Percentiles rank a stretch among this genome's conserved stretches.
Evolutionary conservation across 2,113 vertebrate genomes (phyloP).

Genomic region (Otus sunia): DNA sequence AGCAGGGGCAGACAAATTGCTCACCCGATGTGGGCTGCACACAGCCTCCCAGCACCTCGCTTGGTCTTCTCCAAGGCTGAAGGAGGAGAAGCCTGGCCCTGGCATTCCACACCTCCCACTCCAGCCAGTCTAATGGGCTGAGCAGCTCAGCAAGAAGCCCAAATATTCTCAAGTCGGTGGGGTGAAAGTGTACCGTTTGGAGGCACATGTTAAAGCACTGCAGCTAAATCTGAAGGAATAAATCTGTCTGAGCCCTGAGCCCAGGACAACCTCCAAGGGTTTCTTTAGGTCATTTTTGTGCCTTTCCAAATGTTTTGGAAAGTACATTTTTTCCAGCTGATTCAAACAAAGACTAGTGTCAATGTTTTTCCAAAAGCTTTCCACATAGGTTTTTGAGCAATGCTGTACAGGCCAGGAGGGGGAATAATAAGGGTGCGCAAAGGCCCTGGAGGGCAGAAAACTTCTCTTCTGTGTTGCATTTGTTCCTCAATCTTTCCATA

Average conservation of each 20-base stretch:
- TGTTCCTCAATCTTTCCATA: background rate
- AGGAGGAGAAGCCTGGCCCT: background rate
- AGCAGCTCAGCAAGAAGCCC: background rate
- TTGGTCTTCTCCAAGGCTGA: accelerated
- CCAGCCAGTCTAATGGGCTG: background rate
- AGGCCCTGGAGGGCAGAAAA: background rate
- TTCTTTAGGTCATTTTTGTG: conserved; percentile 9
- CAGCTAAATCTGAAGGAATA: background rate
- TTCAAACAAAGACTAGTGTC: background rate
- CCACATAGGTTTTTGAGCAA: background rate
- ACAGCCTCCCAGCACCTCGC: background rate
- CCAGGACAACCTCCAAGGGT: background rate
- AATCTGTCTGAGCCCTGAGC: background rate
- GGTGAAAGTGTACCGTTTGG: background rate
- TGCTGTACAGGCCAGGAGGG: background rate
- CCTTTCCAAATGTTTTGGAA: background rate
- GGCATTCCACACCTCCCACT: background rate
- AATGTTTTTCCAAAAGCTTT: background rate
- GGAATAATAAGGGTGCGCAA: background rate
- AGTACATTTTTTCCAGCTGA: conserved; percentile 1
- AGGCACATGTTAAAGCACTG: background rate
- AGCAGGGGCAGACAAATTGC: background rate
- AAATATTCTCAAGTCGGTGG: background rate
- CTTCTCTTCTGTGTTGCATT: background rate
- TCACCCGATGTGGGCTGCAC: accelerated